A percentile compares a stretch with the other conserved stretches of the same genome.
phyloP scores from a whole-genome alignment of 2,113 vertebrate genomes.

The Limnothrissa miodon region DNA sequence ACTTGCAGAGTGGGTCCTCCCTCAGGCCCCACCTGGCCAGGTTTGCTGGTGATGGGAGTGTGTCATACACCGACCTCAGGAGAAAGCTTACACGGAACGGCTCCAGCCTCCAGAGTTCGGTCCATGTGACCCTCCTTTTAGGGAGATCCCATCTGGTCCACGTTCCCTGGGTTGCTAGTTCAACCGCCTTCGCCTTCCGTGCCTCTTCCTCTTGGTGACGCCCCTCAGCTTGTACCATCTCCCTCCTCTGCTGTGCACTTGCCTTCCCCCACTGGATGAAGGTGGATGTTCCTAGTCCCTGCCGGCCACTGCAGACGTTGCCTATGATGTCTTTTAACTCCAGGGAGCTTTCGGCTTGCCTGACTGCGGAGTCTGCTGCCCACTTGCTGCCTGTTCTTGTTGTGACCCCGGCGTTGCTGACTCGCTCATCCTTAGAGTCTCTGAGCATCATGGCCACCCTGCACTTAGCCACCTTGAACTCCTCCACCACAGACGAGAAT shows the following conservation, averaged over 20 bases:
- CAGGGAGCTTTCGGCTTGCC: background rate
- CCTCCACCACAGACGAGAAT: background rate
- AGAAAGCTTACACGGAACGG: no score
- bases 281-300: conserved; percentile 19
- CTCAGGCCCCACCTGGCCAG: no score
- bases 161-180: no score
- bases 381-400: conserved; percentile 29
- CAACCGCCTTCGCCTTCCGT: background rate
- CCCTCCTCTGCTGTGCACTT: conserved; percentile 1
- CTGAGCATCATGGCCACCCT: conserved; percentile 1
- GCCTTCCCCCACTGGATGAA: conserved; percentile 25
- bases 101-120: no score
- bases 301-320: background rate
- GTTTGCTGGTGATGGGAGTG: no score
- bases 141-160: no score
- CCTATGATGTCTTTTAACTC: conserved; percentile 4
- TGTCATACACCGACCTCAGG: no score
- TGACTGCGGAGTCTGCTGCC: background rate
- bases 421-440: background rate
- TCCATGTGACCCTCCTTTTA: no score
- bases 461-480: background rate
- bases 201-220: conserved; percentile 2
- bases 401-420: conserved; percentile 8
- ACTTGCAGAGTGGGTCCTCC: no score
- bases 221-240: conserved; percentile 25